phyloP scores from a whole-genome alignment of 1,140 invertebrate genomes.

The Diabrotica undecimpunctata region DNA sequence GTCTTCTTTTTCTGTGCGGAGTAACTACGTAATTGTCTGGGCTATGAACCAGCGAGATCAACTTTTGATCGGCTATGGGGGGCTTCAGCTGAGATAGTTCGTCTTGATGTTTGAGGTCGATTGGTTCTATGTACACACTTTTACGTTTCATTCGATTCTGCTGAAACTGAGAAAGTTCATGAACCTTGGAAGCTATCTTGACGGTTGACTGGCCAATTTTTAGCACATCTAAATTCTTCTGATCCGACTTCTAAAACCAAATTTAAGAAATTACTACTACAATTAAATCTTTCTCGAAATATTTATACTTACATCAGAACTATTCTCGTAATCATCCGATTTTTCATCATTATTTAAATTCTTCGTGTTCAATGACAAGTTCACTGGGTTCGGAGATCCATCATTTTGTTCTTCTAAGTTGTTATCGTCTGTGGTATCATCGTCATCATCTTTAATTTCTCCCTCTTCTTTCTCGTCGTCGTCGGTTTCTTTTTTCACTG shows the following conservation, averaged over 20 bases:
- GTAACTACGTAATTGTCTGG: conserved; percentile 77
- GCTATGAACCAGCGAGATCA: conserved; percentile 61
- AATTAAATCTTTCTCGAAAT: conserved; percentile 5
- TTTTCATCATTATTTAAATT: conserved; percentile 40
- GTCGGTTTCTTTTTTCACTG: conserved; percentile 59
- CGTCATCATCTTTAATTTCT: conserved; percentile 44
- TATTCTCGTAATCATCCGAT: conserved; percentile 37
- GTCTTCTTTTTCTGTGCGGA: conserved; percentile 75
- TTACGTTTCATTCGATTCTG: conserved; percentile 59
- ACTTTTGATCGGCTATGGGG: conserved; percentile 55
- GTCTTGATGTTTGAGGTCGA: conserved; percentile 58
- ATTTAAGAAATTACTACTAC: conserved; percentile 10
- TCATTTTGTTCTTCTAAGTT: conserved; percentile 35
- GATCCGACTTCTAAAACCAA: conserved; percentile 35
- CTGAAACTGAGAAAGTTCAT: conserved; percentile 47
- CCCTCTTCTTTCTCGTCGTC: conserved; percentile 47
- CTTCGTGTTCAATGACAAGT: conserved; percentile 61
- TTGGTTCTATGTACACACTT: conserved; percentile 59
- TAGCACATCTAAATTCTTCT: conserved; percentile 37
- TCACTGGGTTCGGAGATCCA: conserved; percentile 66
- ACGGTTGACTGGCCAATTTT: conserved; percentile 49
- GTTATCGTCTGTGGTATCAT: conserved; percentile 33
- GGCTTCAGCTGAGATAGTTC: conserved; percentile 57
- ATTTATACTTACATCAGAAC: conserved; percentile 33
- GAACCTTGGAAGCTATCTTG: conserved; percentile 54